A percentile compares a stretch with the other conserved stretches of the same genome.
Evolutionary conservation across 2,797 vertebrate genomes (phyloP).

Genomic region (Eidolon dupreanum): DNA sequence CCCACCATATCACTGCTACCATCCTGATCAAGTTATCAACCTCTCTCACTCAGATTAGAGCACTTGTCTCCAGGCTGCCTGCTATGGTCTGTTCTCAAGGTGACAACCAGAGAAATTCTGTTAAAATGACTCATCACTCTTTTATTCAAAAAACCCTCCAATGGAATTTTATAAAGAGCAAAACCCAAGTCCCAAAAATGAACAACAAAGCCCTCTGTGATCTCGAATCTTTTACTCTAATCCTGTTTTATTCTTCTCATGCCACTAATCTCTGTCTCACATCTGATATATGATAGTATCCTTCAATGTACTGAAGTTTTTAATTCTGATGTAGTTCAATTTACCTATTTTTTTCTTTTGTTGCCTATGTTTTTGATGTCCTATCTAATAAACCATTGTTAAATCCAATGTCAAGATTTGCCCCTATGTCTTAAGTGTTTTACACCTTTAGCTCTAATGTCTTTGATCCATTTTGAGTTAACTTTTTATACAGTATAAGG

Average conservation of each 20-base stretch:
- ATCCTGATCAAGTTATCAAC: background rate
- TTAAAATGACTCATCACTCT: background rate
- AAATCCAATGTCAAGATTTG: background rate
- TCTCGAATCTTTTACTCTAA: background rate
- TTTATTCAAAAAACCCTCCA: background rate
- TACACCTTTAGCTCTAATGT: background rate
- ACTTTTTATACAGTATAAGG: background rate
- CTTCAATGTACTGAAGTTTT: background rate
- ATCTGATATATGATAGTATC: background rate
- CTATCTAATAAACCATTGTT: background rate
- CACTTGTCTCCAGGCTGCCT: background rate
- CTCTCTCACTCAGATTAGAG: background rate
- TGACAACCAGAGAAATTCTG: background rate
- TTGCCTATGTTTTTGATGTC: background rate
- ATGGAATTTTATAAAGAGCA: background rate
- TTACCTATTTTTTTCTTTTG: background rate
- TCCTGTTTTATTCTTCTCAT: background rate
- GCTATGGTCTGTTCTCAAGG: background rate
- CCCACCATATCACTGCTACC: background rate
- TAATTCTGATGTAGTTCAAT: background rate
- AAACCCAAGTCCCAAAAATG: background rate
- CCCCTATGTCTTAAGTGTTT: background rate
- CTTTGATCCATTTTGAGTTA: background rate
- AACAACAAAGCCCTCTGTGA: background rate
- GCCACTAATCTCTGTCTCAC: background rate